Percentiles rank a stretch among this genome's conserved stretches.
These are phyloP conservation scores for Paracentrotus lividus DNA, from an alignment of 53 echinoderm and acorn worm species.

Conservation along the genomic window DNA sequence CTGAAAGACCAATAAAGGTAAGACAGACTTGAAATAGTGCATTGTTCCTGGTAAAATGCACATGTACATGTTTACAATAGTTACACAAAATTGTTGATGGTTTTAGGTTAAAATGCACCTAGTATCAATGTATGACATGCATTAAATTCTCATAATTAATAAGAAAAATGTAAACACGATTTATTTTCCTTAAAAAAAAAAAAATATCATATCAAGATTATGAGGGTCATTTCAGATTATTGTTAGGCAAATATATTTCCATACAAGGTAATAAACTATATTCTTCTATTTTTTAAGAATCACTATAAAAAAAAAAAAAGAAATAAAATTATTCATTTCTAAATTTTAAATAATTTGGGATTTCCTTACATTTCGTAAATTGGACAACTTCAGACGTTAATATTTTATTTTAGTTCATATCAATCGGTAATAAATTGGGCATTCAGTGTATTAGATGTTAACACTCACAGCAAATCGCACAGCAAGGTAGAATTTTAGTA, in stretches of 20 bases:
- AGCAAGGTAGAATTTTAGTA: background rate
- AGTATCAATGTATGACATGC: background rate
- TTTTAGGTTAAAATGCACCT: background rate
- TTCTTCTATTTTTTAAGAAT: background rate
- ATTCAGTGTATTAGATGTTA: background rate
- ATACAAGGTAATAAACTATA: background rate
- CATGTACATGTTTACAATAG: background rate
- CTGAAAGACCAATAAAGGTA: background rate
- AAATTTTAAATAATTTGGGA: background rate
- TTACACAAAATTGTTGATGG: background rate
- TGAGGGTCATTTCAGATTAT: no score
- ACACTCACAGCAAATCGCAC: slow-evolving; percentile 44
- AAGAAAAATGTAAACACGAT: background rate
- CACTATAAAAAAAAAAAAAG: no score
- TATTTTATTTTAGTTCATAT: background rate
- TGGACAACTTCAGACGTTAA: no score
- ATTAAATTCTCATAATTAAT: background rate
- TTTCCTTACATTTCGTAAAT: background rate
- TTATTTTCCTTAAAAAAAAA: background rate
- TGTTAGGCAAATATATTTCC: no score
- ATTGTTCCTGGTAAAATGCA: background rate
- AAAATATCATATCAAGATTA: background rate
- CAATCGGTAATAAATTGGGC: background rate
- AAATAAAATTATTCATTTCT: background rate
- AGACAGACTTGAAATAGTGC: background rate